Evolutionary conservation across 2,888 invertebrate genomes (phyloP), one percentile per base, ranked within the genome.

Genomic region (Cyaniris semiargus): DNA sequence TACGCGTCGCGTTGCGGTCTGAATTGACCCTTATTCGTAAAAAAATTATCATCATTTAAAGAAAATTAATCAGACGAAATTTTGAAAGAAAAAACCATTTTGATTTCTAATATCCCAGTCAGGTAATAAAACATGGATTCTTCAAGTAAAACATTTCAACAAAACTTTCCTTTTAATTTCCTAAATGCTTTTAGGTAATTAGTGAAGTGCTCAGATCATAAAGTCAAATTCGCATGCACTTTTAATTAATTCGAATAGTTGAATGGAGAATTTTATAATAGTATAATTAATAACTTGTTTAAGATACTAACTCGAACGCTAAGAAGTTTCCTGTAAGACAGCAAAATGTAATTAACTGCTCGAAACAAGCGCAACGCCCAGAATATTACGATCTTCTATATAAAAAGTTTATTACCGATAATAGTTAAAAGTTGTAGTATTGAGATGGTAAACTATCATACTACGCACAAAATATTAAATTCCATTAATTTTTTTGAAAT

Each of bases 271-370:
- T 34, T 70, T 70, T 70, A 38, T 71, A 21, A 31, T 31, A 66
- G 66, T 70, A 34, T 34, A 71, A 21, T 71, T 71, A 71, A 38
- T 71, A 71, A 71, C 71, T 71, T 38, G 71, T 71, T 71, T 71
- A 71, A 71, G 71, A 71, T 38, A 34, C 34, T 38, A 23, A 38
- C 34, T 38, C 71, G 34, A 66, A 21, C 10, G 71, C 71, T 71
- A 71, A 13, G 38, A 71, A 71, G 38, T 71, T 71, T 71, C n/a
- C 71, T 38, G 38, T 71, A 38, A 71, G 71, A 71, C 38, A 71
- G 71, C 71, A 38, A 71, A 71, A 71, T 71, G 38, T 71, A 71
- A 71, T 71, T 71, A 71, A 71, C 38, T 71, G 38, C 38, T 71
- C 5, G 71, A 8, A 38, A 38, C 71, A 27, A 66, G 66, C 15